Evolutionary conservation across 2,113 vertebrate species (phyloP).

Genomic region (Galbula dea): DNA sequence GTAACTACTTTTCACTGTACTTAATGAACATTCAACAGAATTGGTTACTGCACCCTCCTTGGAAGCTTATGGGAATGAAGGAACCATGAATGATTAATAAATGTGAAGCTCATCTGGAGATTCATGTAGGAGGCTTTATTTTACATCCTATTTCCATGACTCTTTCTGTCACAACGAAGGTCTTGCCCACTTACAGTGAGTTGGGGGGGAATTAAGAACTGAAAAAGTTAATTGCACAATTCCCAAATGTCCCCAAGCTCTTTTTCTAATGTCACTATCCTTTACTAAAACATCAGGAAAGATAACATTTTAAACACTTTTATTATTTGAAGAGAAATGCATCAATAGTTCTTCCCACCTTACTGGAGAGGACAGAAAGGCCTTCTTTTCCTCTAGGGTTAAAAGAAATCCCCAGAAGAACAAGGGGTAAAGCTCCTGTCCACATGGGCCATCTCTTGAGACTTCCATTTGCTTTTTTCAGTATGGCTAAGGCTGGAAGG

Average conservation of each 20-base stretch:
- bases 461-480: background rate
- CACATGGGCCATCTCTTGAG: background rate
- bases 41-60: background rate
- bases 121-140: background rate
- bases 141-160: background rate
- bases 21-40: background rate
- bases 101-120: background rate
- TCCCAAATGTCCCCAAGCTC: background rate
- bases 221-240: background rate
- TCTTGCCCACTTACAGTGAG: background rate
- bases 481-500: background rate
- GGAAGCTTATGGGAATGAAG: background rate
- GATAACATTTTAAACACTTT: accelerated
- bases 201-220: background rate
- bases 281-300: background rate
- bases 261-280: background rate
- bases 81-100: background rate
- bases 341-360: background rate
- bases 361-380: background rate
- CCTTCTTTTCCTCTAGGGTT: background rate
- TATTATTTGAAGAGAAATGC: background rate
- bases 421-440: background rate
- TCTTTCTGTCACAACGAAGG: background rate
- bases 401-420: background rate
- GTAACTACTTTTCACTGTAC: background rate